phyloP scores from a whole-genome alignment of 2,797 vertebrate species.

The Psittacula echo region DNA sequence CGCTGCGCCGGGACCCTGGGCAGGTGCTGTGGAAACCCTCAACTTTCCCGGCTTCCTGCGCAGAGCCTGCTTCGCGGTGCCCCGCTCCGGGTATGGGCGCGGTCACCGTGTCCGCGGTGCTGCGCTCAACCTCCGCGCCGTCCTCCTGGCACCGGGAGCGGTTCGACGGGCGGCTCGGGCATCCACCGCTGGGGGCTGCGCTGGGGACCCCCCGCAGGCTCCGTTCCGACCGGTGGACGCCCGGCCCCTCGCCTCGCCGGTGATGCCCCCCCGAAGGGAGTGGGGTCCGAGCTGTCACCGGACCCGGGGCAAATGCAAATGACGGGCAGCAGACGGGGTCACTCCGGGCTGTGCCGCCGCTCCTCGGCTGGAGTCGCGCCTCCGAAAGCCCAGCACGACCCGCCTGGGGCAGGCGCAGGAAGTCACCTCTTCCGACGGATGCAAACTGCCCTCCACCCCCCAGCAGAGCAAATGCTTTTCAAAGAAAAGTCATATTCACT shows the following conservation, averaged over 20 bases:
- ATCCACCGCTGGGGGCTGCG: background rate
- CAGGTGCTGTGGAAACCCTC: background rate
- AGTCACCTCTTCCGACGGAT: too few species aligned
- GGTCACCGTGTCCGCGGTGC: background rate
- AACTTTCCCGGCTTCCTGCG: too few species aligned
- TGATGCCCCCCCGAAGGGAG: background rate
- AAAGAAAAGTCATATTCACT: background rate
- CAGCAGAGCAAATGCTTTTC: background rate
- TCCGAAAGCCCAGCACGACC: background rate
- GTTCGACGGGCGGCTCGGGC: background rate
- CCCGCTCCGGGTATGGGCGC: background rate
- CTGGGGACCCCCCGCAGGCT: background rate
- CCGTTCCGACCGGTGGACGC: background rate
- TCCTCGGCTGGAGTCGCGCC: background rate
- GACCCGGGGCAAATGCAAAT: background rate
- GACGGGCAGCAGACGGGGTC: background rate
- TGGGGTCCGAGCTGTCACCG: background rate
- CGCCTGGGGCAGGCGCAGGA: background rate
- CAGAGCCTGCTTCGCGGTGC: background rate
- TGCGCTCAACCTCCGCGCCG: background rate
- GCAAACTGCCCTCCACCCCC: background rate
- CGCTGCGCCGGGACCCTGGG: background rate
- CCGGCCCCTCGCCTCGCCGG: background rate
- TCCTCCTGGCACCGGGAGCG: background rate
- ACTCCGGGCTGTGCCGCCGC: background rate